A percentile compares a stretch with the other conserved stretches of the same genome.
phyloP scores from a whole-genome alignment of 2,888 invertebrate genomes.

The Dusona sp. region DNA sequence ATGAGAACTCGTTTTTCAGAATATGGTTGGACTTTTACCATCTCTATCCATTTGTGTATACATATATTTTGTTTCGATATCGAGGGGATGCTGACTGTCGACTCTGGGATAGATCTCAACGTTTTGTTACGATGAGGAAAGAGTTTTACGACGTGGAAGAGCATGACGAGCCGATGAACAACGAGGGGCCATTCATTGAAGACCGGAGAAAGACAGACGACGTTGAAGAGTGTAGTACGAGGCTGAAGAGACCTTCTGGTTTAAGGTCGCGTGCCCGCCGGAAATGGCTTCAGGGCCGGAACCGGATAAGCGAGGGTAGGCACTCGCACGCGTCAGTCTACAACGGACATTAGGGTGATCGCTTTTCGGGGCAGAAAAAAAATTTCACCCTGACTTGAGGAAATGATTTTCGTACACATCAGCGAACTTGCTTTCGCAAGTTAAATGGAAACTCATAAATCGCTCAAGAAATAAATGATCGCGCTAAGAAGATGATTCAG shows the following conservation, averaged over 20 bases:
- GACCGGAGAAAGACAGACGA: slow-evolving; percentile 1
- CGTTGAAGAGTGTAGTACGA: not conserved
- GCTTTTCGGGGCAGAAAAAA: slow-evolving; percentile 11
- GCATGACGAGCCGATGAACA: slow-evolving; percentile 47
- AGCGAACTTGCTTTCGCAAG: not conserved
- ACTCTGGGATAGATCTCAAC: slow-evolving; percentile 3
- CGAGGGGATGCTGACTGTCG: slow-evolving; percentile 58
- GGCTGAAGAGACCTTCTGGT: slow-evolving; percentile 41
- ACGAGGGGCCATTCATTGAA: slow-evolving; percentile 42
- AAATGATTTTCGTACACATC: slow-evolving; percentile 32
- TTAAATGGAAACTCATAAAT: slow-evolving; percentile 9
- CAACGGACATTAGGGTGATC: slow-evolving; percentile 53
- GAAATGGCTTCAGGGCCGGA: slow-evolving; percentile 74
- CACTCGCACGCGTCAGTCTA: slow-evolving; percentile 53
- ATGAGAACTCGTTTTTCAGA: slow-evolving; percentile 59
- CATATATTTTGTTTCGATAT: slow-evolving; percentile 7
- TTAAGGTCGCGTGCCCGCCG: slow-evolving; percentile 72
- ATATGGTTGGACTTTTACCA: not conserved
- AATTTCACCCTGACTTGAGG: not conserved
- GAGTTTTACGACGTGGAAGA: slow-evolving; percentile 69
- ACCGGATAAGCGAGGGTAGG: slow-evolving; percentile 67
- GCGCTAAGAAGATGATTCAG: slow-evolving; percentile 47
- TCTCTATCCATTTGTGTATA: not conserved
- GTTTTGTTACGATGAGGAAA: slow-evolving; percentile 50
- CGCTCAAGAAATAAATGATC: slow-evolving; percentile 24